Conservation (phyloP, 2,113 vertebrate genomes). For the Scatophagus argus region DNA sequence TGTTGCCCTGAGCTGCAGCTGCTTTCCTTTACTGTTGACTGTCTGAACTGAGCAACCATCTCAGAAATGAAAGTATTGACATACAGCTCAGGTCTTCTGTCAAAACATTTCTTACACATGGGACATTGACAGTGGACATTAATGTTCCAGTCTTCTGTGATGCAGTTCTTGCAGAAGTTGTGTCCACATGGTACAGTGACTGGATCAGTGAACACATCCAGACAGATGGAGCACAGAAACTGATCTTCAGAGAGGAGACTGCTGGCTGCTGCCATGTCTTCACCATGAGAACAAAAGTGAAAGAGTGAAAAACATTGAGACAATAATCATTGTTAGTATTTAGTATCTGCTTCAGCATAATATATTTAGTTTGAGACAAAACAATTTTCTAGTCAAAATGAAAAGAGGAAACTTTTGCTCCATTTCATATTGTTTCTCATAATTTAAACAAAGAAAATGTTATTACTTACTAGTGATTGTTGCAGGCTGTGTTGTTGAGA, state of each 20-base stretch:
- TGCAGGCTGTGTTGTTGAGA: not conserved
- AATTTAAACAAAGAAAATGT: not conserved
- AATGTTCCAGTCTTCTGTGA: not conserved
- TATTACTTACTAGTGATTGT: not conserved
- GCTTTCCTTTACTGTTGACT: not conserved
- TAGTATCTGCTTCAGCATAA: too few relatives aligned
- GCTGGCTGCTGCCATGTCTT: not conserved
- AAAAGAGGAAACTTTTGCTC: not conserved
- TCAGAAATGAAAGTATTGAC: not conserved
- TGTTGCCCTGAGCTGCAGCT: not conserved
- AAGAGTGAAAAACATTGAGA: not conserved
- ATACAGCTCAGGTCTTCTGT: not conserved
- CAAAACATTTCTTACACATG: not conserved
- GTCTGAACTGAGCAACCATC: not conserved
- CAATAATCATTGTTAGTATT: too few relatives aligned
- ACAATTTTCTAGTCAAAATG: not conserved
- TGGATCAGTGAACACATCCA: conserved; percentile 21
- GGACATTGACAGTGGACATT: not conserved
- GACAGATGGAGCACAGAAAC: not conserved
- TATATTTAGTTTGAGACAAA: not conserved
- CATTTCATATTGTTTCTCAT: not conserved
- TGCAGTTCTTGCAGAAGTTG: conserved; percentile 2
- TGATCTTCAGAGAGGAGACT: not conserved
- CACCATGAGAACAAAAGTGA: not conserved
- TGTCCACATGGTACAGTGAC: conserved; percentile 11